Evolutionary conservation across 2,797 vertebrate species (phyloP), one percentile per base, ranked within the genome.

Genomic region (Darevskia nairensis): DNA sequence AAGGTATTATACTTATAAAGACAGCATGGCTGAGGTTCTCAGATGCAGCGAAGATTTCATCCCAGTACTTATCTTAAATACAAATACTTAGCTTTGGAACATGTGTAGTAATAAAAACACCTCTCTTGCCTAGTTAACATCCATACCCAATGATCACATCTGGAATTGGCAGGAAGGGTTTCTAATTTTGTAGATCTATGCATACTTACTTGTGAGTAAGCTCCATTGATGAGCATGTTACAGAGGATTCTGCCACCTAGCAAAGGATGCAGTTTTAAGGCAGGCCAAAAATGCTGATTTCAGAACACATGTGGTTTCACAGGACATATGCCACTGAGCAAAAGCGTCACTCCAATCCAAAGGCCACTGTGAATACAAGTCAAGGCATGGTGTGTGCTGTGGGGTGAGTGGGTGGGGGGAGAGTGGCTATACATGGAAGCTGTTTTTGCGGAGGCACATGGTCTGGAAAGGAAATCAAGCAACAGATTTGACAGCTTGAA

Each of bases 401-500:
- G 50, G 50, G 50, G 50, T 55, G 50, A 15, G 64, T 35, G 85
- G n/a, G 55, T n/a, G 41, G 61, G 27, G 69, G 44, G 50, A 64
- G 61, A 35, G 77, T 59, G 66, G 29, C 25, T 69, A 77, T 69
- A 66, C 66, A 66, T 64, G 41, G 41, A 41, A 21, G 61, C 39
- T 59, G 29, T 81, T 81, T 89, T 55, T 74, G 44, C 64, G 59
- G 59, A 59, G 82, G 77, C 69, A 74, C 8, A 6, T 64, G 7
- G 39, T 44, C 32, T 41, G 32, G 78, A 61, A 76, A 82, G 72
- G 29, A 85, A 74, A 85, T 81, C 69, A 82, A 61, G 61, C 64
- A 84, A 64, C 35, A 76, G 39, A 1, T 27, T 61, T 82, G 86
- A 85, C 78, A 88, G 71, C 68, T 82, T 81, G 80, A 13, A 11